A percentile compares a stretch with the other conserved stretches of the same genome.
Evolutionary conservation across 2,888 invertebrate species (phyloP).

Genomic region (Hartigia nigra): DNA sequence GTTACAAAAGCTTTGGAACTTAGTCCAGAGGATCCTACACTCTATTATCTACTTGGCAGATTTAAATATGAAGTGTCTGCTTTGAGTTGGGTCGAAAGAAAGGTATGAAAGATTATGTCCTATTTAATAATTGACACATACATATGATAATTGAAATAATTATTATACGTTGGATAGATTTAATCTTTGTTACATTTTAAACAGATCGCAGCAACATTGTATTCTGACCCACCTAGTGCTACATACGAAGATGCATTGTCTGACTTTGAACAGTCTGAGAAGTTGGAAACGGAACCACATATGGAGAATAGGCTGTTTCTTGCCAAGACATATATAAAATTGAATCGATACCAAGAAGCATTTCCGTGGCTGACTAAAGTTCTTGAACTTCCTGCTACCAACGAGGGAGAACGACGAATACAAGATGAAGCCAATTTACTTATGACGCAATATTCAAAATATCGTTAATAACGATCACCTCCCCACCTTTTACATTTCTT

Average conservation of each 20-base stretch:
- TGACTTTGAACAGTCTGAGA: slow-evolving; percentile 70
- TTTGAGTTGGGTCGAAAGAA: slow-evolving; percentile 75
- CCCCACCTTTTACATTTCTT: background rate
- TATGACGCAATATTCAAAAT: slow-evolving; percentile 48
- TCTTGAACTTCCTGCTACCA: slow-evolving; percentile 31
- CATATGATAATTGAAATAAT: background rate
- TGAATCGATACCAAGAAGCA: slow-evolving; percentile 67
- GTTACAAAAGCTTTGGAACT: slow-evolving; percentile 74
- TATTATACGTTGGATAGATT: background rate
- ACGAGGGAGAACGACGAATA: slow-evolving; percentile 42
- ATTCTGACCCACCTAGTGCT: slow-evolving; percentile 73
- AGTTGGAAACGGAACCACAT: slow-evolving; percentile 68
- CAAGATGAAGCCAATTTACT: slow-evolving; percentile 49
- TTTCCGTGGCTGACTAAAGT: slow-evolving; percentile 66
- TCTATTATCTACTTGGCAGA: slow-evolving; percentile 77
- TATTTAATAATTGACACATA: background rate
- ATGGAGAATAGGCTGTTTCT: slow-evolving; percentile 71
- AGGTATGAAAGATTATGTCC: slow-evolving; percentile 42
- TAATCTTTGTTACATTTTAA: background rate
- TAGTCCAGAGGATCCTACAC: slow-evolving; percentile 71
- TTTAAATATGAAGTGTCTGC: slow-evolving; percentile 76
- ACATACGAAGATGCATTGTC: slow-evolving; percentile 73
- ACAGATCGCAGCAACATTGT: slow-evolving; percentile 73
- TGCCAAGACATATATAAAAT: slow-evolving; percentile 70
- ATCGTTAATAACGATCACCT: slow-evolving; percentile 30